These are phyloP conservation scores for Netelia virgata DNA, from an alignment of 2,888 invertebrate species.

Conservation along the genomic window DNA sequence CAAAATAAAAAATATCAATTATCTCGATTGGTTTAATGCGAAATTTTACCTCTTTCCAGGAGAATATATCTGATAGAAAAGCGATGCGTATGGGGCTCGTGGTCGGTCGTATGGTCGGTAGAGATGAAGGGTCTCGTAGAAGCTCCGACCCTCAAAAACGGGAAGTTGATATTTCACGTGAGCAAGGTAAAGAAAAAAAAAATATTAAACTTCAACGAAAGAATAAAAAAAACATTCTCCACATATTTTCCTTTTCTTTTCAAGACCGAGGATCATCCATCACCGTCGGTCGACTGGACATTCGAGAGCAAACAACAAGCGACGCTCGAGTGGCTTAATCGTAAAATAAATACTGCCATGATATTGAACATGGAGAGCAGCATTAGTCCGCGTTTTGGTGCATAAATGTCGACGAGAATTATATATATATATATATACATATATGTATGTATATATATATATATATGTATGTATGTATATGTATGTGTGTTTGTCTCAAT, in stretches of 20 bases:
- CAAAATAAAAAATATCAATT: neutral
- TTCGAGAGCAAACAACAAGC: conserved; percentile 88
- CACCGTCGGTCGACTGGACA: conserved; percentile 89
- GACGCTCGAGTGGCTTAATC: conserved; percentile 89
- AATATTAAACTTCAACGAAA: neutral
- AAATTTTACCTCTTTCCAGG: conserved; percentile 18
- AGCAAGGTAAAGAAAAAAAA: conserved; percentile 88
- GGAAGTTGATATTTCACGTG: conserved; percentile 89
- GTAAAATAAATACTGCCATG: conserved; percentile 91
- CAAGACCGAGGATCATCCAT: conserved; percentile 87
- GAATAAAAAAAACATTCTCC: neutral
- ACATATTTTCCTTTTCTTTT: conserved; percentile 65
- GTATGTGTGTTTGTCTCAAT: conserved; percentile 26
- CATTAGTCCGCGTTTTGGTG: conserved; percentile 76
- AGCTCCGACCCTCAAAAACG: conserved; percentile 87
- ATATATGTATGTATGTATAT: conserved; percentile 26
- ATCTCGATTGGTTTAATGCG: neutral
- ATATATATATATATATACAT: conserved; percentile 29
- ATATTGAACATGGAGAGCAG: conserved; percentile 91
- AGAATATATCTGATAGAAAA: conserved; percentile 90
- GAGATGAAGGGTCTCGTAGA: conserved; percentile 90
- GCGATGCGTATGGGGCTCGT: conserved; percentile 89
- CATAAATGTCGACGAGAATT: conserved; percentile 64
- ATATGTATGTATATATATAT: conserved; percentile 19
- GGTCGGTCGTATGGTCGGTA: conserved; percentile 92